Evolutionary conservation across 2,797 vertebrate species (phyloP).

Genomic region (Streptopelia turtur): DNA sequence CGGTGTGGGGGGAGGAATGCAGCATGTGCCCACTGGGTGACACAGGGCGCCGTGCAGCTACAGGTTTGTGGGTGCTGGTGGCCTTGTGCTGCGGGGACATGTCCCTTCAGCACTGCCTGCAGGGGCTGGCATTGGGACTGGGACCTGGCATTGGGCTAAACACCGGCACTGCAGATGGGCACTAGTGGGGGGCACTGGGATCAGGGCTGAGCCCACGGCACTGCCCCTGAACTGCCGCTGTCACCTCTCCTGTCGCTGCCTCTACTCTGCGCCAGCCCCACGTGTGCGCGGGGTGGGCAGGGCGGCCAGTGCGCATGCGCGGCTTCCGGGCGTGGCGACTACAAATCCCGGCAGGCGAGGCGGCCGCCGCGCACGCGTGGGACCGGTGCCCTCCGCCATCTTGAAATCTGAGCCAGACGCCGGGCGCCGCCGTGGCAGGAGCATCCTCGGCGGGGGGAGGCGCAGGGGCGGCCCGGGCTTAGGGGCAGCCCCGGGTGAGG

Average conservation of each 20-base stretch:
- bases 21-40: neutral
- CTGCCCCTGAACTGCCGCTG: too few species aligned
- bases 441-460: neutral
- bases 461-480: neutral
- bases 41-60: neutral
- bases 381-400: slow-evolving; percentile 65
- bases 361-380: rapidly evolving
- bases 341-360: slow-evolving; percentile 18
- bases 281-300: neutral
- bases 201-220: neutral
- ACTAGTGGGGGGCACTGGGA: too few species aligned
- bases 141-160: neutral
- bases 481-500: neutral
- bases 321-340: rapidly evolving
- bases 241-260: rapidly evolving
- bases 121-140: too few species aligned
- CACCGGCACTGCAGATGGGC: too few species aligned
- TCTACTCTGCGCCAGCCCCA: rapidly evolving
- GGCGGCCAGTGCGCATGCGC: neutral
- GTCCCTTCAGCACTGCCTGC: neutral
- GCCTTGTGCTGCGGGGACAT: rapidly evolving
- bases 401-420: slow-evolving; percentile 74
- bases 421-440: slow-evolving; percentile 6
- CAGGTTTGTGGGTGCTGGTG: neutral
- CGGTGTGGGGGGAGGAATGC: rapidly evolving